Base-by-base conservation (phyloP, 2,113 vertebrate genomes). In the Rhineura floridana region DNA sequence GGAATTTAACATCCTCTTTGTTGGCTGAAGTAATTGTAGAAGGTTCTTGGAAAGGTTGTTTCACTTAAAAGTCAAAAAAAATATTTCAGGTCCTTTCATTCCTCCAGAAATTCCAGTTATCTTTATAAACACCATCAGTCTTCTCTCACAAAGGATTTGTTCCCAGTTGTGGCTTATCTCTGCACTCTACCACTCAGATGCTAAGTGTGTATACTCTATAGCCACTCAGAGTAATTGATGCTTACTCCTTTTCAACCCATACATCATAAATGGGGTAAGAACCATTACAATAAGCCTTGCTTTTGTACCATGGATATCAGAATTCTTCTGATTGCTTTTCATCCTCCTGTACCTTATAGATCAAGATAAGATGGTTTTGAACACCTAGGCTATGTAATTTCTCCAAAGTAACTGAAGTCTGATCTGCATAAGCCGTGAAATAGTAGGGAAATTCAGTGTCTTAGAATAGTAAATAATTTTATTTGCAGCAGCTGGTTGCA, bases 11-110 rank as follows among this genome's bases (percentile, higher is more conserved):
- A 84, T 88, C 75, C 72, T 28, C 33, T 93, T 86, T 90, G 92
- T 75, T 11, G 84, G 11, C 33, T 84, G 39, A 92, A 84, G 65
- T 19, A 92, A 91, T 44, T 75, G 91, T 87, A 83, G 28, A 88
- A 81, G 15, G 81, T 10, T 89, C 46, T 9, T 62, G 84, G 63
- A 90, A 92, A 88, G 87, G 39, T 10, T 67, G 33, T 0, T 0
- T 84, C 52, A 90, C 3, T 76, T 88, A 84, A 55, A 36, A 46
- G 39, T 0, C 33, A 86, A 87, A 88, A 69, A 73, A 63, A 69
- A 82, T 39, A 39, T 62, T 82, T 70, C 77, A 90, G 89, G 84
- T 93, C n/a, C 84, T 75, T 42, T 95, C 90, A 39, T 4, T 50
- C 36, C 78, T 87, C 13, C 80, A 39, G 8, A 84, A 10, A 25